Base-by-base conservation (phyloP, 2,888 invertebrate species). In the Charanyca ferruginea region DNA sequence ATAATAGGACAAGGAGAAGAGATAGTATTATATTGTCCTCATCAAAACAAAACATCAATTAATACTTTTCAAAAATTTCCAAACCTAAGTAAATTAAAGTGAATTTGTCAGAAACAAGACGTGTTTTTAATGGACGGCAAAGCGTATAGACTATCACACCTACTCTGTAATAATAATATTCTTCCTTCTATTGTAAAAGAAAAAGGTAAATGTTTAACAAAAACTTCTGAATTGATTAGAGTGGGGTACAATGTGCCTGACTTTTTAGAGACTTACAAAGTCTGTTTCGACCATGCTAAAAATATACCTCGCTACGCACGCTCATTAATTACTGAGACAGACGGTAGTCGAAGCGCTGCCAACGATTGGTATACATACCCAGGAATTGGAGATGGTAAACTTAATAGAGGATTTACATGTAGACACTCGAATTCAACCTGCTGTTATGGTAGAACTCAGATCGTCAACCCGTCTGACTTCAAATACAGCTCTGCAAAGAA, bases 391-490 rank as follows among this genome's bases (percentile, higher is more conserved):
- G n/a, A 32, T 16, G 22, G 11, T 3, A 42, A 65, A 53, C 48
- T 23, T 0, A 45, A 61, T 2, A 20, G 28, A 44, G 59, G 51
- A 22, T 71, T 76, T 25, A 76, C 75, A 0, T 83, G 82, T 57
- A 42, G 51, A 13, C 18, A 53, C 7, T 1, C 20, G 11, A 13
- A 32, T 1, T 73, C 74, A 0, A 52, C 55, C 1, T 73, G 79
- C 35, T 83, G 85, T 51, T 85, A 79, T 20, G 55, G 35, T n/a
- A 80, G 76, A 42, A 52, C 57, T 1, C 82, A 81, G 64, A 65
- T 85, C 22, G 66, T 83, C 7, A 74, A 68, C 38, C 66, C 60
- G 6, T 41, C 28, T 3, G 81, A 84, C 48, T 72, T 84, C 25
- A 70, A 55, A 16, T 68, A 70, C 35, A 74, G 73, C 2, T 65